Percentiles rank a stretch among this genome's conserved stretches.
These are phyloP conservation scores for Sisyra nigra DNA, from an alignment of 2,888 invertebrate species.

Conservation along the genomic window DNA sequence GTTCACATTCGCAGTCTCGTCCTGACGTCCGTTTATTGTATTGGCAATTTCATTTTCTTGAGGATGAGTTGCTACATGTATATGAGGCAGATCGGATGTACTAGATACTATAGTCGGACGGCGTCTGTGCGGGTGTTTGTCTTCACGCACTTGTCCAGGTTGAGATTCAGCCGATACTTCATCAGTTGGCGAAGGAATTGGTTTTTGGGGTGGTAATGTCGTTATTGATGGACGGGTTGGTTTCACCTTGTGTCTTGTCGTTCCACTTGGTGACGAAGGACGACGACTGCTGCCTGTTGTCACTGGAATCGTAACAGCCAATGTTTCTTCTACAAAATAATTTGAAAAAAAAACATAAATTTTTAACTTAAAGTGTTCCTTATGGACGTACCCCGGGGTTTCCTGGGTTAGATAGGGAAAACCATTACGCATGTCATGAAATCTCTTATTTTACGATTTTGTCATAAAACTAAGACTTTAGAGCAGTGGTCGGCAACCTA, in stretches of 20 bases:
- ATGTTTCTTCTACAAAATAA: not conserved
- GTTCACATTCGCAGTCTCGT: constrained; percentile 49
- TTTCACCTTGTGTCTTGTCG: constrained; percentile 17
- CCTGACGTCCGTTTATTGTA: constrained; percentile 29
- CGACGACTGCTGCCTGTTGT: constrained; percentile 16
- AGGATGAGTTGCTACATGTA: constrained; percentile 36
- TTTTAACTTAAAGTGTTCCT: not conserved
- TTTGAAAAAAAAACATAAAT: not conserved
- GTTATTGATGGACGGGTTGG: constrained; percentile 21
- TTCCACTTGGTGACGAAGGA: constrained; percentile 15
- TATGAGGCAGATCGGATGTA: constrained; percentile 30
- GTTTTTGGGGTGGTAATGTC: constrained; percentile 23
- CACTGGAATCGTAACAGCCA: constrained; percentile 24
- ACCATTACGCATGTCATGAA: not conserved
- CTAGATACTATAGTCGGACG: constrained; percentile 28
- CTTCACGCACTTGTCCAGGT: constrained; percentile 20
- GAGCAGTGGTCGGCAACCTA: no score
- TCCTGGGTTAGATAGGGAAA: not conserved
- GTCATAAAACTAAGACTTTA: no score
- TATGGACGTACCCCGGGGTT: not conserved
- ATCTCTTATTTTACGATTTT: no score
- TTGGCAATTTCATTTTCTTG: constrained; percentile 62
- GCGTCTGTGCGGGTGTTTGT: constrained; percentile 18
- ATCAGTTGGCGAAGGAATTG: constrained; percentile 23
- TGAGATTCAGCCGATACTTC: constrained; percentile 19